These are phyloP conservation scores for Syrista parreyssii DNA, from an alignment of 2,888 invertebrate genomes.

Conservation along the genomic window DNA sequence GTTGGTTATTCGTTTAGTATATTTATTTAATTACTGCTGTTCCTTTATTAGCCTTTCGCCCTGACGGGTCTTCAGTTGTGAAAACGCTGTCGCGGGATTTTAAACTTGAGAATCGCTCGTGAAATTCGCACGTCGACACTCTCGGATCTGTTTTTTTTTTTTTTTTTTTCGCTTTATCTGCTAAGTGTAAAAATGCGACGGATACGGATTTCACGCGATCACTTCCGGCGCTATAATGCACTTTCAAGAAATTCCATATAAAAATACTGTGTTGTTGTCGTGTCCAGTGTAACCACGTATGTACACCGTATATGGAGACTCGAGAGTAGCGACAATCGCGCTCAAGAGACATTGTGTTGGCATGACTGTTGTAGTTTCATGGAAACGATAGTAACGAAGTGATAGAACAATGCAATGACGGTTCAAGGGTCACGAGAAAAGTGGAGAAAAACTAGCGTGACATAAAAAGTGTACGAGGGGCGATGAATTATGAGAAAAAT, in stretches of 20 bases:
- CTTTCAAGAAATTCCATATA: slow-evolving; percentile 63
- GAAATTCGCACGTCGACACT: slow-evolving; percentile 32
- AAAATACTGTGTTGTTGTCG: slow-evolving; percentile 61
- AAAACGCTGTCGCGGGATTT: too few relatives aligned
- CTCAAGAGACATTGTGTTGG: background rate
- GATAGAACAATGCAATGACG: too few relatives aligned
- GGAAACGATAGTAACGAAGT: too few relatives aligned
- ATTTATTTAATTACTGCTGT: too few relatives aligned
- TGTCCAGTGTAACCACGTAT: slow-evolving; percentile 44
- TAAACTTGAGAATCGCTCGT: too few relatives aligned
- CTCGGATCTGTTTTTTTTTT: slow-evolving; percentile 22
- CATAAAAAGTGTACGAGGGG: background rate
- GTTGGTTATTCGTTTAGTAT: too few relatives aligned
- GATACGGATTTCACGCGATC: background rate
- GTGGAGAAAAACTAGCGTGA: too few relatives aligned
- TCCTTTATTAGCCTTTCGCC: too few relatives aligned
- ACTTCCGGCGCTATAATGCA: slow-evolving; percentile 60
- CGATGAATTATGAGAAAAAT: background rate
- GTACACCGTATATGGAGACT: slow-evolving; percentile 37
- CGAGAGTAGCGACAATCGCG: slow-evolving; percentile 23
- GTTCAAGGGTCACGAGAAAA: too few relatives aligned
- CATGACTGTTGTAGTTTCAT: too few relatives aligned
- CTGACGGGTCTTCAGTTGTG: too few relatives aligned
- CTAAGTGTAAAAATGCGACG: slow-evolving; percentile 34
- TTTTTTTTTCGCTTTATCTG: slow-evolving; percentile 35